phyloP scores from a whole-genome alignment of 2,113 vertebrate genomes.

The Corvus moneduloides region DNA sequence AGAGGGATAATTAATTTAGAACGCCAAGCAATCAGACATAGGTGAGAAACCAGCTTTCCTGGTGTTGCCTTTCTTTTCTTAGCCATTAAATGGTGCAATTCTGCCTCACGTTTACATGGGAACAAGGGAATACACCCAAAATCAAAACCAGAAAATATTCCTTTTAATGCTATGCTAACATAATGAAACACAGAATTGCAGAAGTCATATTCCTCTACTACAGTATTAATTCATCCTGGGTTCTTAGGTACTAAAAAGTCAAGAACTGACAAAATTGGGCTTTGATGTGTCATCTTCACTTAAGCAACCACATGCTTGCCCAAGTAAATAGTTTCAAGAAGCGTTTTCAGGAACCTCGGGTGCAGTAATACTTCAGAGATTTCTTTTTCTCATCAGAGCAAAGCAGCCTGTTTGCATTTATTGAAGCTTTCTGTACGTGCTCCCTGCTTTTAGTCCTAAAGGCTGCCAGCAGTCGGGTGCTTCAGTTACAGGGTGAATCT shows the following conservation, averaged over 20 bases:
- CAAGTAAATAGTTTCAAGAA: neutral
- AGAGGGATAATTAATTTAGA: slow-evolving; percentile 63
- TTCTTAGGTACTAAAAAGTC: neutral
- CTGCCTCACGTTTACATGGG: neutral
- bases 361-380: neutral
- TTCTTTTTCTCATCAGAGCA: neutral
- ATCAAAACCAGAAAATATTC: neutral
- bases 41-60: slow-evolving; percentile 29
- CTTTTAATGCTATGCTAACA: neutral
- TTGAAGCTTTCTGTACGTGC: neutral
- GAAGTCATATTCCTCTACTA: neutral
- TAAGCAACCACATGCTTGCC: neutral
- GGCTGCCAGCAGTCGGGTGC: neutral
- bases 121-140: neutral
- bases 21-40: slow-evolving; percentile 41
- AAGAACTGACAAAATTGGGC: neutral
- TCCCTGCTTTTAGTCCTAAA: neutral
- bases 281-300: neutral
- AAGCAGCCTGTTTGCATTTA: neutral
- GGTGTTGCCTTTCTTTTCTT: slow-evolving; percentile 31
- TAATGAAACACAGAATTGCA: neutral
- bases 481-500: neutral
- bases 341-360: neutral
- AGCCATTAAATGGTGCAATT: slow-evolving; percentile 1
- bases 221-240: neutral